These are phyloP conservation scores for Neostethus bicornis DNA, from an alignment of 2,797 vertebrate species.

Conservation along the genomic window DNA sequence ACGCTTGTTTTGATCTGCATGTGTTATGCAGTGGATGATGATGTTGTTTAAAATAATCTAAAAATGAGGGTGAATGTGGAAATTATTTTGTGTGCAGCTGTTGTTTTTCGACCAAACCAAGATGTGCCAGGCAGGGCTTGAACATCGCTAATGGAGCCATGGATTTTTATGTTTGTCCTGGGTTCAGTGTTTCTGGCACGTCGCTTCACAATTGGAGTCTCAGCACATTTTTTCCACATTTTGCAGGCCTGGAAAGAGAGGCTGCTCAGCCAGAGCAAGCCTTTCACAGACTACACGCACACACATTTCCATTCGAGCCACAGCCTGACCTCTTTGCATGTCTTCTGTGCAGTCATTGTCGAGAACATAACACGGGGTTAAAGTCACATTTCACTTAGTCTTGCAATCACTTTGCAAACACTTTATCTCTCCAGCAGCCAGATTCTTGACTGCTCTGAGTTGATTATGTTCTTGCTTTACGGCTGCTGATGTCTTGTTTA, in stretches of 20 bases:
- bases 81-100: conserved; percentile 55
- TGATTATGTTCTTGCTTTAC: conserved; percentile 35
- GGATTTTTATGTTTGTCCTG: conserved; percentile 65
- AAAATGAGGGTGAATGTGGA: conserved; percentile 13
- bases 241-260: conserved; percentile 62
- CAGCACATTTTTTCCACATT: conserved; percentile 71
- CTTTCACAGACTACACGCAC: conserved; percentile 22
- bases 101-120: conserved; percentile 41
- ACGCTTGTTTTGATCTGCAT: conserved; percentile 12
- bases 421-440: not conserved
- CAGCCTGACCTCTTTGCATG: conserved; percentile 23
- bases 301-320: conserved; percentile 22
- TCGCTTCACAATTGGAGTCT: conserved; percentile 62
- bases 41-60: conserved; percentile 1
- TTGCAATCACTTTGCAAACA: conserved; percentile 22
- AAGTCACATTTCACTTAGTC: conserved; percentile 5
- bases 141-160: conserved; percentile 63
- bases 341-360: conserved; percentile 5
- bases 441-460: conserved; percentile 24
- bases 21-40: conserved; percentile 7
- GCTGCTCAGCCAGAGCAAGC: conserved; percentile 44
- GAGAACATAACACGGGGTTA: conserved; percentile 1
- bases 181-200: conserved; percentile 66
- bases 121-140: conserved; percentile 53
- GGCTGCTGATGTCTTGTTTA: conserved; percentile 52